Evolutionary conservation across 2,113 vertebrate genomes (phyloP), one percentile per base, ranked within the genome.

Genomic region (Neogale vison): DNA sequence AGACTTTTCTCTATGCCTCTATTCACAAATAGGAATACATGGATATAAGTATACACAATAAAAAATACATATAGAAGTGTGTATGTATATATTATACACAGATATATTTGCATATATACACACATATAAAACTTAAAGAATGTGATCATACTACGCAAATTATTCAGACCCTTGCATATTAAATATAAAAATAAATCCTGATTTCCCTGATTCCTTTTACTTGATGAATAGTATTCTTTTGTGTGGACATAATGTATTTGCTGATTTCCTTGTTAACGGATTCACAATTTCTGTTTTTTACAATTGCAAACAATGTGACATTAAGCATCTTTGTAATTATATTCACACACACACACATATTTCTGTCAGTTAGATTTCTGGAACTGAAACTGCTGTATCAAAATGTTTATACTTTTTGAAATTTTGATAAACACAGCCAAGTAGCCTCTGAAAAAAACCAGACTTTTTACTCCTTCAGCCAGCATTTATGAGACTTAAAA

Each of bases 171-270:
- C 23, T 85, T 34, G 7, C 55, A 81, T 93, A 63, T 71, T 82
- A 89, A 97, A 85, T 81, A 72, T 92, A 57, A 79, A 92, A 94
- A 77, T 86, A 61, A 36, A 50, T 39, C 52, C 67, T 20, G 6
- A 74, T 71, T 96, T 90, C 52, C 65, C 23, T 69, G 50, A 92
- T 85, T 61, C 23, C 39, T 90, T 95, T 92, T 52, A 67, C 13
- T 94, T 92, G 65, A 88, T 63, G 9, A 84, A 59, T 67, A 86
- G 65, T 86, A 94, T 63, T 82, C 42, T 89, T 69, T 63, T 36
- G 11, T 67, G 71, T 57, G 45, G n/a, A 69, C 77, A 90, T 52
- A 80, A 59, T 79, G 67, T 69, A 84, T 77, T 95, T 82, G 83
- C 39, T 24, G 39, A 24, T 50, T 80, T 94, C 15, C 4, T 47